A percentile compares a stretch with the other conserved stretches of the same genome.
phyloP scores from a whole-genome alignment of 2,113 vertebrate species.

The Pteropus alecto region DNA sequence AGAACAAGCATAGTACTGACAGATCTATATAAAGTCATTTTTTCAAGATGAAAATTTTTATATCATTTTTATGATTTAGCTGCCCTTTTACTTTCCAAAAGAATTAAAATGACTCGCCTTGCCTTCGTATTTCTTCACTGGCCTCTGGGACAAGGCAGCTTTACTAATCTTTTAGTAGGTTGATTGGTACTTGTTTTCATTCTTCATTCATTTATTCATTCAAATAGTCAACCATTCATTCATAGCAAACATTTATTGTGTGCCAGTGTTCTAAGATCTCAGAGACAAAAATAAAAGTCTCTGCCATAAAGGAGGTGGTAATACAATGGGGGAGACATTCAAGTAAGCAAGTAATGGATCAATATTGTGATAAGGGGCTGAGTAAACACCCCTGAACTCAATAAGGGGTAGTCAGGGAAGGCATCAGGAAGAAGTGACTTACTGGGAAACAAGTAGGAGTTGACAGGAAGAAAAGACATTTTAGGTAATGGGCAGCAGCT shows the following conservation, averaged over 20 bases:
- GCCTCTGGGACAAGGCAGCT: background rate
- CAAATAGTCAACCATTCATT: background rate
- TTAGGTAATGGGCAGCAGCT: background rate
- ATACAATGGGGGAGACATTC: background rate
- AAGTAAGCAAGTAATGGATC: background rate
- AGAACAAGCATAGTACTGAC: background rate
- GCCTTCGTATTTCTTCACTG: background rate
- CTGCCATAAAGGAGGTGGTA: background rate
- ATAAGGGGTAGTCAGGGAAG: background rate
- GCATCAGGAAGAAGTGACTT: background rate
- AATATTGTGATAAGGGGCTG: background rate
- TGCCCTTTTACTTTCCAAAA: conserved; percentile 15
- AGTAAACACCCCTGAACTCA: background rate
- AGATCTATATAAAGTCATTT: background rate
- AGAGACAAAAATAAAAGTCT: background rate
- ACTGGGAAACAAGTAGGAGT: background rate
- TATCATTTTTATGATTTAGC: conserved; percentile 37
- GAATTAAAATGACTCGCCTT: conserved; percentile 18
- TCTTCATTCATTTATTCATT: background rate
- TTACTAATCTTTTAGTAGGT: background rate
- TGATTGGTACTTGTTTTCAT: background rate
- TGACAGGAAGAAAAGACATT: background rate
- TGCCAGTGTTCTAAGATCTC: background rate
- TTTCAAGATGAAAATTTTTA: conserved; percentile 55
- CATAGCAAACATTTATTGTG: background rate